Evolutionary conservation across 2,113 vertebrate genomes (phyloP).

Genomic region (Edolisoma coerulescens): DNA sequence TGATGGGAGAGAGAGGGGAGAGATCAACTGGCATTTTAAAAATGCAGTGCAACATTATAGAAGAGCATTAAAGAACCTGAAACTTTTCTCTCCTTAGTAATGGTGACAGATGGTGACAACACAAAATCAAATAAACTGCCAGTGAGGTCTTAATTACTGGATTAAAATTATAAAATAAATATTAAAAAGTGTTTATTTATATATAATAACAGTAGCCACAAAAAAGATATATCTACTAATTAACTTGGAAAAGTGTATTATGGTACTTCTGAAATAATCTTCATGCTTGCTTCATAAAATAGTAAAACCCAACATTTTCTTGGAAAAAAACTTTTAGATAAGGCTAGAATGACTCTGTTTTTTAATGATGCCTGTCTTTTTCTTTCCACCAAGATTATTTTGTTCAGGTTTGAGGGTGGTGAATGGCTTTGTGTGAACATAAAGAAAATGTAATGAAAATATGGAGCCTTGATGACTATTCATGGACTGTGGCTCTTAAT

Average conservation of each 20-base stretch:
- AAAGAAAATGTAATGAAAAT: background rate
- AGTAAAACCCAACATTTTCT: background rate
- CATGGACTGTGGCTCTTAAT: background rate
- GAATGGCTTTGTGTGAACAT: background rate
- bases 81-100: background rate
- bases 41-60: background rate
- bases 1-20: background rate
- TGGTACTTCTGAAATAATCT: background rate
- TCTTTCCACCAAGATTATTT: background rate
- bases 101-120: background rate
- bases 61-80: background rate
- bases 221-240: background rate
- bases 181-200: background rate
- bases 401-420: background rate
- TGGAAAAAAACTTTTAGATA: background rate
- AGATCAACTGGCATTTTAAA: background rate
- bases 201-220: background rate
- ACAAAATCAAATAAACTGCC: background rate
- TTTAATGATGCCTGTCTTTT: background rate
- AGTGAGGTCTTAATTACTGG: background rate
- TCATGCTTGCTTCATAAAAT: background rate
- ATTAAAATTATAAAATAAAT: background rate
- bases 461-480: background rate
- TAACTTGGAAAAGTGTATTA: background rate
- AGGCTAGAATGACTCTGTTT: background rate